Conservation (phyloP, 2,113 vertebrate species). For the Hypanus sabinus region DNA sequence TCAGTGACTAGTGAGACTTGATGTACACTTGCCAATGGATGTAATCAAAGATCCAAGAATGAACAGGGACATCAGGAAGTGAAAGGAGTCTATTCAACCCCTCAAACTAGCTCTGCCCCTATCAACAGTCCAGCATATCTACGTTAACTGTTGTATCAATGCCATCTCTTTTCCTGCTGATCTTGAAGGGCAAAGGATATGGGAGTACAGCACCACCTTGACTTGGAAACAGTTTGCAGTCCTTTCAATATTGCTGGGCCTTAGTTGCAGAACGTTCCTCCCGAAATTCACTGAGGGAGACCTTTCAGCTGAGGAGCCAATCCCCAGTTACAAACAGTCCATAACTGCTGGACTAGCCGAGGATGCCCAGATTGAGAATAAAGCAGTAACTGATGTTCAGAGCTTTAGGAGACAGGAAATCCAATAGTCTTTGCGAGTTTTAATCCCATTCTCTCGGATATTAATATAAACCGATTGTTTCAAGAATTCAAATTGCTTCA, state of each 20-base stretch:
- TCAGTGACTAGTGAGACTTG: no score
- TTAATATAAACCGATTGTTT: no score
- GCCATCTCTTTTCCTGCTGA: background rate
- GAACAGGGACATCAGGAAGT: background rate
- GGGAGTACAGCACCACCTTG: background rate
- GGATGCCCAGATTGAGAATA: background rate
- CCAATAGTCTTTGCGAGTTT: background rate
- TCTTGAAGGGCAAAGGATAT: background rate
- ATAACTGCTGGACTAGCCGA: background rate
- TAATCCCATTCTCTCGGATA: no score
- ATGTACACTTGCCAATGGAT: slow-evolving; percentile 40
- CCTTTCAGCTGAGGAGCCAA: background rate
- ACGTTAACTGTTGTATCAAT: no score
- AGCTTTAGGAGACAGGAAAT: background rate
- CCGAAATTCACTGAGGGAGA: background rate
- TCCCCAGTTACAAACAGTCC: background rate
- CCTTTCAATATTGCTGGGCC: background rate
- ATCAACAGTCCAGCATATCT: background rate
- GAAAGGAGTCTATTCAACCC: background rate
- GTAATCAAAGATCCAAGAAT: slow-evolving; percentile 37
- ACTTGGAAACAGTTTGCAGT: background rate
- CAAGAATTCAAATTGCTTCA: no score
- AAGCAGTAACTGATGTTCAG: background rate
- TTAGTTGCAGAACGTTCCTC: background rate
- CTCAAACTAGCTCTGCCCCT: background rate